These are phyloP conservation scores for Sarcoramphus papa DNA, from an alignment of 2,797 vertebrate species.

Conservation along the genomic window DNA sequence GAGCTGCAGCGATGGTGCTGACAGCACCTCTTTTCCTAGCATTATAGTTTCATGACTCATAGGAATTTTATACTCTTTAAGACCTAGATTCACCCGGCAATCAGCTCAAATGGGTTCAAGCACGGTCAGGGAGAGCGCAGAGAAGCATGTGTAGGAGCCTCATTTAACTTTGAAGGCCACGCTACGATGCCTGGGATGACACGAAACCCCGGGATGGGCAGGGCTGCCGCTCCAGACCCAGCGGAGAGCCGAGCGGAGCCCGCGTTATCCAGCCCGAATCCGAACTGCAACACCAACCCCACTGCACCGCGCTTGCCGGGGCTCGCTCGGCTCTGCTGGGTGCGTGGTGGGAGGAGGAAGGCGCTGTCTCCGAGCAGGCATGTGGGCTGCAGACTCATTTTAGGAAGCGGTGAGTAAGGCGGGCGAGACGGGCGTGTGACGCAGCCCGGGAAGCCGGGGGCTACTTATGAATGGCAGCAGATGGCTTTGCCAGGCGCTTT, in stretches of 20 bases:
- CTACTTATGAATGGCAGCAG: background rate
- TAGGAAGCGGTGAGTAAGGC: background rate
- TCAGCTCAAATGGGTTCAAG: background rate
- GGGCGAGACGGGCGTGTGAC: background rate
- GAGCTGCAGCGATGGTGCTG: background rate
- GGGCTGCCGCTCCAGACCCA: background rate
- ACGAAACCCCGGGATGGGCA: fast-evolving
- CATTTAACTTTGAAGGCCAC: background rate
- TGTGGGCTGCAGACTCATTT: background rate
- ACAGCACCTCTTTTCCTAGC: background rate
- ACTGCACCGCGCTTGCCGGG: fast-evolving
- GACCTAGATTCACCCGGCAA: background rate
- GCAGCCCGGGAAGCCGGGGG: background rate
- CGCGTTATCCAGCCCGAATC: background rate
- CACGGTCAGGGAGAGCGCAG: background rate
- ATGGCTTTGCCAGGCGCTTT: background rate
- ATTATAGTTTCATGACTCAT: background rate
- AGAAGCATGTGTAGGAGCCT: background rate
- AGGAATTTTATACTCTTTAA: background rate
- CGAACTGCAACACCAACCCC: background rate
- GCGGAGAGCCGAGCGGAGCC: background rate
- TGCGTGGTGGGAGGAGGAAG: background rate
- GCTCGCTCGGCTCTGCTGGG: background rate
- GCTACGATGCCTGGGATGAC: background rate
- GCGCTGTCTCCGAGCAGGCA: background rate